Percentiles rank a stretch among this genome's conserved stretches.
phyloP scores from a whole-genome alignment of 2,113 vertebrate genomes.

The Myrmecophaga tridactyla region DNA sequence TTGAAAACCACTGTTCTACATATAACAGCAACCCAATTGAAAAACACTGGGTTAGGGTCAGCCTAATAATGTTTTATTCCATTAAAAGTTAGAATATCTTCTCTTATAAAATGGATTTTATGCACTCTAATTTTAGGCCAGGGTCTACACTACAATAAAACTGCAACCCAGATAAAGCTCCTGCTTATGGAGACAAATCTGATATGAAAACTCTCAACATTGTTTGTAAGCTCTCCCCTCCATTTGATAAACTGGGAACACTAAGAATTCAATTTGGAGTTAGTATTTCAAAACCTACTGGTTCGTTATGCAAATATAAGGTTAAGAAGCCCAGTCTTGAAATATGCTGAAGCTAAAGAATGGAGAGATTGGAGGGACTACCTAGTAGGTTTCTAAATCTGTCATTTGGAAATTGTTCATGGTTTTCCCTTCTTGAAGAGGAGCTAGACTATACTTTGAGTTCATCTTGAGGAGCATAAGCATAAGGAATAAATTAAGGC shows the following conservation, averaged over 20 bases:
- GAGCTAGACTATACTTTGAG: not conserved
- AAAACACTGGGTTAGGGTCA: not conserved
- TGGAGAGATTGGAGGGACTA: not conserved
- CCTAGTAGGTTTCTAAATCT: not conserved
- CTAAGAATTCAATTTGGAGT: not conserved
- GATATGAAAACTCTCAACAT: not conserved
- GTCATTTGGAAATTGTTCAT: not conserved
- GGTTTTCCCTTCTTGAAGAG: not conserved
- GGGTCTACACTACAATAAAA: not conserved
- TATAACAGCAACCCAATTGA: not conserved
- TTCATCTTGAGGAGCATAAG: not conserved
- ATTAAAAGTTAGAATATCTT: not conserved
- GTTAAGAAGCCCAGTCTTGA: not conserved
- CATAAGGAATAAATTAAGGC: not conserved
- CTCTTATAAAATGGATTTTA: not conserved
- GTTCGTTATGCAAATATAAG: not conserved
- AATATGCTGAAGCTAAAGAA: not conserved
- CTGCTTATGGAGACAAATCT: not conserved
- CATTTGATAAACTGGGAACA: not conserved
- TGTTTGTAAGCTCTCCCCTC: not conserved
- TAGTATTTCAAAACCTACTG: not conserved
- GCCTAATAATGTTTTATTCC: not conserved
- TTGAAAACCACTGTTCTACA: not conserved
- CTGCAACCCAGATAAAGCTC: not conserved
- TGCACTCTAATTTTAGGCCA: not conserved